Evolutionary conservation across 2,888 invertebrate species (phyloP).

Genomic region (Drosophila meridionalis): DNA sequence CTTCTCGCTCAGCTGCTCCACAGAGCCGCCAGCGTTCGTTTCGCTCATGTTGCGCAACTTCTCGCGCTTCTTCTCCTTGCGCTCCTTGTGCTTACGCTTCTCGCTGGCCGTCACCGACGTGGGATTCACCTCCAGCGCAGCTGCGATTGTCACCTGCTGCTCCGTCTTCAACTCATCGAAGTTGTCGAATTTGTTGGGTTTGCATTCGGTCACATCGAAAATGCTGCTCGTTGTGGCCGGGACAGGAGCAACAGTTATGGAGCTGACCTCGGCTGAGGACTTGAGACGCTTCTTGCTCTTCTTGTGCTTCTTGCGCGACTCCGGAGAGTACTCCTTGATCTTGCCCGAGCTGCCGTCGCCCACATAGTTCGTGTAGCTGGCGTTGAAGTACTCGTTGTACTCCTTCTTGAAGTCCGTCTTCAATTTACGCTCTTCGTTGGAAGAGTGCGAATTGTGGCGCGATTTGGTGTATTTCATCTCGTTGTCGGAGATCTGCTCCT

Average conservation of each 20-base stretch:
- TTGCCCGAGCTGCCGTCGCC: constrained; percentile 47
- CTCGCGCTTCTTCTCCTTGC: constrained; percentile 84
- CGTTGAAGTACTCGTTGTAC: constrained; percentile 70
- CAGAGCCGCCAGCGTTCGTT: constrained; percentile 55
- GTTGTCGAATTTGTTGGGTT: constrained; percentile 84
- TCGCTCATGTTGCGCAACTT: constrained; percentile 79
- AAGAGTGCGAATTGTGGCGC: constrained; percentile 82
- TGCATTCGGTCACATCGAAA: constrained; percentile 60
- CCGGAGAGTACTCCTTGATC: constrained; percentile 84
- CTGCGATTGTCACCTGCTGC: constrained; percentile 25
- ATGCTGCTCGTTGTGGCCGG: constrained; percentile 25
- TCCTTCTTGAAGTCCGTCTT: constrained; percentile 82
- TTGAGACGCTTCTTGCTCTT: constrained; percentile 94
- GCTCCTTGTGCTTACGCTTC: constrained; percentile 84
- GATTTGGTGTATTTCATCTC: constrained; percentile 72
- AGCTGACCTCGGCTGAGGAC: constrained; percentile 78
- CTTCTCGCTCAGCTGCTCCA: constrained; percentile 70
- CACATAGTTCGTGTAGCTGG: constrained; percentile 40
- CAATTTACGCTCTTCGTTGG: constrained; percentile 85
- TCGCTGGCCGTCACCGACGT: constrained; percentile 56
- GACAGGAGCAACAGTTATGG: neutral
- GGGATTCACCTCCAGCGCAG: neutral
- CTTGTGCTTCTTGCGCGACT: constrained; percentile 91
- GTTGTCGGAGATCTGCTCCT: constrained; percentile 85
- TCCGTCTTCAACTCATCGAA: constrained; percentile 86